Percentiles rank a stretch among this genome's conserved stretches.
phyloP scores from a whole-genome alignment of 2,797 vertebrate genomes.

The Acipenser ruthenus region DNA sequence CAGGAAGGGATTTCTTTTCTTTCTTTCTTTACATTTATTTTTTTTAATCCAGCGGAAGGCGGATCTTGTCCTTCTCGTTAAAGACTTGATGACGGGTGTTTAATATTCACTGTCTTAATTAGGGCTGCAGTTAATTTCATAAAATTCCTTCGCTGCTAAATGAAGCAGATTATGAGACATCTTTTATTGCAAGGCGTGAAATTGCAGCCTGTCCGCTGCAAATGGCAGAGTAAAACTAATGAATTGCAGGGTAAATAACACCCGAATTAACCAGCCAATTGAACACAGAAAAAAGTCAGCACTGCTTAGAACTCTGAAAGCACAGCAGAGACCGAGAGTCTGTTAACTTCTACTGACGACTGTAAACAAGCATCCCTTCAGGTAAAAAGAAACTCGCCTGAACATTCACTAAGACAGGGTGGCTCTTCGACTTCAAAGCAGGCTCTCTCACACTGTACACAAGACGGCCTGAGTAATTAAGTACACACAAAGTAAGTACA shows the following conservation, averaged over 20 bases:
- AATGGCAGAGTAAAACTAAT: conserved; percentile 87
- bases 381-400: too few relatives aligned
- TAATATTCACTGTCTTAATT: conserved; percentile 99
- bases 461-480: too few relatives aligned
- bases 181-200: conserved; percentile 99
- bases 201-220: conserved; percentile 98
- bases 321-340: too few relatives aligned
- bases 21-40: conserved; percentile 23
- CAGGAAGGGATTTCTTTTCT: too few relatives aligned
- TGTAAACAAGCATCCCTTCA: too few relatives aligned
- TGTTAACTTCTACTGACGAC: too few relatives aligned
- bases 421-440: too few relatives aligned
- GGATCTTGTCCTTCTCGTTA: conserved; percentile 80
- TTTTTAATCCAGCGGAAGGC: conserved; percentile 63
- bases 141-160: conserved; percentile 99
- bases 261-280: conserved; percentile 93
- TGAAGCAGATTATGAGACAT: conserved; percentile 99
- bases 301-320: background rate
- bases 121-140: conserved; percentile 99
- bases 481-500: too few relatives aligned
- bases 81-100: conserved; percentile 85
- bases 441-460: too few relatives aligned
- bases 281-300: conserved; percentile 75
- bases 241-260: conserved; percentile 99
- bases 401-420: too few relatives aligned